Evolutionary conservation across 2,113 vertebrate genomes (phyloP), one percentile per base, ranked within the genome.

Genomic region (Genyomyrus donnyi): DNA sequence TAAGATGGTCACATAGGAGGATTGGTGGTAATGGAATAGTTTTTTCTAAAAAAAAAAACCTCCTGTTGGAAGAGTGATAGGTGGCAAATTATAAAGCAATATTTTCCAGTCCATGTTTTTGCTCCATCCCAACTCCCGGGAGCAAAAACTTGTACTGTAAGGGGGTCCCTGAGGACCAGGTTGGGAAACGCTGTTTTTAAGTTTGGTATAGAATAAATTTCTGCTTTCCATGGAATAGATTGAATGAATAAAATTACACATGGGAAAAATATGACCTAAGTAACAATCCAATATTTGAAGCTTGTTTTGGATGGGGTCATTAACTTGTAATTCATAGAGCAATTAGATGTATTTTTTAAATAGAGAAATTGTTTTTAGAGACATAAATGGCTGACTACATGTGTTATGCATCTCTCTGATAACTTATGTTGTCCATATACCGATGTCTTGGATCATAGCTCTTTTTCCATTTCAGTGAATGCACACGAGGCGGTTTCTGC

Each of bases 401-500:
- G 56, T 58, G 56, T 24, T 58, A 58, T 58, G 21, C 21, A 24
- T 58, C 21, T 8, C 56, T 24, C 21, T 58, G 56, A 58, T 58
- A 58, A 24, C 24, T n/a, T 24, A 7, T 58, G 6, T 58, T 24
- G 56, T n/a, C 6, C 56, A 24, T 21, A 24, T 58, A 58, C 56
- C 21, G 52, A 19, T n/a, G 21, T 9, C 56, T 58, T 48, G 90
- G n/a, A 90, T 3, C 17, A 19, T 74, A 42, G 88, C 42, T n/a
- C 62, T 91, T 48, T 86, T 56, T 70, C 9, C 52, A 91, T 90
- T 3, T 96, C 56, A 99, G 98, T 48, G 98, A 99, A 94, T 99
- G 98, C 92, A 99, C 98, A 52, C 95, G 98, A 89, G 98, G 98
- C 0, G 98, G 98, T 80, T 99, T 99, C 96, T 99, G 98, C 94